A percentile compares a stretch with the other conserved stretches of the same genome.
Conservation (phyloP, 2,113 vertebrate genomes). For the Zosterops japonicus region DNA sequence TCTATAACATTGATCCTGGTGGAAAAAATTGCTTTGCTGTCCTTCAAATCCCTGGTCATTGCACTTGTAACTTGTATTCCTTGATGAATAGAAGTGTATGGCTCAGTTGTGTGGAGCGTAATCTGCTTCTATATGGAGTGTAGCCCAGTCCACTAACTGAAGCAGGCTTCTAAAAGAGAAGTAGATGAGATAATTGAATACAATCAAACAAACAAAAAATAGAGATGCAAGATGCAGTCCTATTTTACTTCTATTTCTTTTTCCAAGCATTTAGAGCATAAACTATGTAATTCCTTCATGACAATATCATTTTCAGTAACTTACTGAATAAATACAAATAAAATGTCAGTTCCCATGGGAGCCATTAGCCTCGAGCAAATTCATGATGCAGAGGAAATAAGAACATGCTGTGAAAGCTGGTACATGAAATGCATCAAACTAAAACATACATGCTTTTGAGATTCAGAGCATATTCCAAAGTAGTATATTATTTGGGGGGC, state of each 20-base stretch:
- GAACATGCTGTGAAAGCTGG: background rate
- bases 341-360: background rate
- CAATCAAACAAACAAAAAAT: background rate
- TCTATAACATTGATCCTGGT: background rate
- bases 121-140: accelerated
- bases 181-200: background rate
- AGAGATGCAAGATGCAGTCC: background rate
- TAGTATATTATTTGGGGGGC: background rate
- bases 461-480: background rate
- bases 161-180: background rate
- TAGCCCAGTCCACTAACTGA: background rate
- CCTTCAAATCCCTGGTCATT: background rate
- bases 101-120: background rate
- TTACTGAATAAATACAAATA: background rate
- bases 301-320: background rate
- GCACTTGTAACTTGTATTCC: background rate
- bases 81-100: background rate
- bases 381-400: background rate
- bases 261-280: background rate
- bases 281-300: background rate
- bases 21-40: background rate
- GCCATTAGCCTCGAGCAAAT: background rate
- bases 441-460: background rate
- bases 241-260: background rate
- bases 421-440: background rate